phyloP scores from a whole-genome alignment of 2,797 vertebrate genomes.

The Rhabdomys pumilio region DNA sequence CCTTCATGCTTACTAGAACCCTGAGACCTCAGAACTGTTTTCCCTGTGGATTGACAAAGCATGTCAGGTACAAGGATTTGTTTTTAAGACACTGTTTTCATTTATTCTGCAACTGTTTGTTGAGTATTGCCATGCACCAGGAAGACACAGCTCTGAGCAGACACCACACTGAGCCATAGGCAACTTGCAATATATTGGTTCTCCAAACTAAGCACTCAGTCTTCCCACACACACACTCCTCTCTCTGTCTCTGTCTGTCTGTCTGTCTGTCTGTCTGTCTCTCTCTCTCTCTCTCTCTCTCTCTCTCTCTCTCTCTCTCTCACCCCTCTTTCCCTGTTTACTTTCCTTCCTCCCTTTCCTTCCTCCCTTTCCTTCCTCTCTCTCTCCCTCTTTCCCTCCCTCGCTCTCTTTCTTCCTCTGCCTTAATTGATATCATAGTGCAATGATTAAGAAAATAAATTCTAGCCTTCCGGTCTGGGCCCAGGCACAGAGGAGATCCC shows the following conservation, averaged over 20 bases:
- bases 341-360: background rate
- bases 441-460: conserved; percentile 28
- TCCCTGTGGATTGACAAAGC: conserved; percentile 69
- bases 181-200: background rate
- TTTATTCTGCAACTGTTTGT: conserved; percentile 70
- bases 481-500: too few relatives aligned
- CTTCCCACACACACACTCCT: background rate
- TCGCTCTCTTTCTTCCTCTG: background rate
- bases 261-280: background rate
- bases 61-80: background rate
- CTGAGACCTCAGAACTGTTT: conserved; percentile 25
- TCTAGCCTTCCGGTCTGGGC: background rate
- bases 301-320: background rate
- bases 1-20: conserved; percentile 39
- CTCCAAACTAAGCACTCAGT: background rate
- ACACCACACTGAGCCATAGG: background rate
- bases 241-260: background rate
- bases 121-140: background rate
- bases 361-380: too few relatives aligned
- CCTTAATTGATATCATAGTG: background rate
- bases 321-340: too few relatives aligned
- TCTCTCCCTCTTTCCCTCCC: fast-evolving
- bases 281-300: background rate
- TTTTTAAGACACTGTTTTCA: conserved; percentile 20
- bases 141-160: background rate